These are phyloP conservation scores for Aporophyla nigra DNA, from an alignment of 2,888 invertebrate genomes.

Conservation along the genomic window DNA sequence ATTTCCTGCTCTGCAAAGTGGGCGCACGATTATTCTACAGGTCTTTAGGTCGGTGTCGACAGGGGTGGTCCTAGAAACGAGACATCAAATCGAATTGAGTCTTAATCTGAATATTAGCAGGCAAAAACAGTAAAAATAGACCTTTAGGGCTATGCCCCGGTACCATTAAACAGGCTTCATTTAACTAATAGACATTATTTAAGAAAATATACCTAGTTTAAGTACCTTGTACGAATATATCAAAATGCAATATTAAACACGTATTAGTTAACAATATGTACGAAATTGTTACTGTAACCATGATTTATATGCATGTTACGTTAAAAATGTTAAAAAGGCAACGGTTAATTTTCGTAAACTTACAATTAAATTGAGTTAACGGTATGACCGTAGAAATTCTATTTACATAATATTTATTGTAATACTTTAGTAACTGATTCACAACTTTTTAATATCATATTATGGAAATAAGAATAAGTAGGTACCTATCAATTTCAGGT, in stretches of 20 bases:
- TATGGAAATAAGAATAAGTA: neutral
- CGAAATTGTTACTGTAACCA: constrained; percentile 55
- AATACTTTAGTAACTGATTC: constrained; percentile 6
- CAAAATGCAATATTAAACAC: constrained; percentile 12
- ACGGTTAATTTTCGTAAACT: constrained; percentile 53
- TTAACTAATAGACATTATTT: neutral
- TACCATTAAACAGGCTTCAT: too few relatives aligned
- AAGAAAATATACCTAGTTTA: neutral
- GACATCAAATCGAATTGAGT: neutral
- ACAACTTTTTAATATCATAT: neutral
- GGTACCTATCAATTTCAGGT: neutral
- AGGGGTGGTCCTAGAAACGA: neutral
- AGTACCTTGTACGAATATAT: neutral
- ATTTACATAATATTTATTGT: constrained; percentile 35
- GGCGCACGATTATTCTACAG: neutral
- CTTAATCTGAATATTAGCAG: neutral
- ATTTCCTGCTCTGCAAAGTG: neutral
- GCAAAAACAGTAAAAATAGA: neutral
- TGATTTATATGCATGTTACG: constrained; percentile 51
- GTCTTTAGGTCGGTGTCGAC: neutral
- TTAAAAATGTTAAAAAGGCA: constrained; percentile 55
- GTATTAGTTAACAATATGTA: constrained; percentile 33
- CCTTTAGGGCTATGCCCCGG: neutral
- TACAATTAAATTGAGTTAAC: constrained; percentile 30
- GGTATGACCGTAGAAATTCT: constrained; percentile 19